A percentile compares a stretch with the other conserved stretches of the same genome.
Conservation (phyloP, 2,113 vertebrate genomes). For the Butastur rufipennis region DNA sequence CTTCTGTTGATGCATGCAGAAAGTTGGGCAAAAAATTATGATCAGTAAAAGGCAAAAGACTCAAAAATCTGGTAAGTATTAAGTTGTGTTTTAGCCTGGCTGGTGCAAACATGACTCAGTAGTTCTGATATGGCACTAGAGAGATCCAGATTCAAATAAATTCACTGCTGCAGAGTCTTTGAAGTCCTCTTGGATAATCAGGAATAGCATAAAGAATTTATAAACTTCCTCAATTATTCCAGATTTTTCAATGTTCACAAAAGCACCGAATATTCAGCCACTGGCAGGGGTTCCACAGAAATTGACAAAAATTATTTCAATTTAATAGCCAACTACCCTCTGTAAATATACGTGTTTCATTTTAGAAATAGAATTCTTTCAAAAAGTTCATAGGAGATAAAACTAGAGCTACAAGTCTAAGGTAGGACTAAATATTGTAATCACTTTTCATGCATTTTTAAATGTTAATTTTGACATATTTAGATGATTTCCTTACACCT, state of each 20-base stretch:
- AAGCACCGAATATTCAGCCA: neutral
- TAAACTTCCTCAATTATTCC: neutral
- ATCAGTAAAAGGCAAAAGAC: neutral
- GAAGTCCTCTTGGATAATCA: neutral
- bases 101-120: neutral
- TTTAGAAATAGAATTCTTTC: neutral
- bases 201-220: neutral
- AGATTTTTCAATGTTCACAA: neutral
- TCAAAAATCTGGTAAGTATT: neutral
- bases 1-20: neutral
- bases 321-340: neutral
- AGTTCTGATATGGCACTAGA: neutral
- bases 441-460: conserved; percentile 71
- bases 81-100: neutral
- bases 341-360: neutral
- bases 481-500: conserved; percentile 53
- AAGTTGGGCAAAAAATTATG: neutral
- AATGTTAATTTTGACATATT: conserved; percentile 72
- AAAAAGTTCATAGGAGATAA: neutral
- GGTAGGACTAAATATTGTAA: conserved; percentile 61
- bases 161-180: neutral
- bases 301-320: neutral
- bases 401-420: conserved; percentile 18
- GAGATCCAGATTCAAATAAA: neutral
- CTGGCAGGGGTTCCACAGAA: neutral